A percentile compares a stretch with the other conserved stretches of the same genome.
phyloP scores from a whole-genome alignment of 2,888 invertebrate genomes.

The Agrochola litura region DNA sequence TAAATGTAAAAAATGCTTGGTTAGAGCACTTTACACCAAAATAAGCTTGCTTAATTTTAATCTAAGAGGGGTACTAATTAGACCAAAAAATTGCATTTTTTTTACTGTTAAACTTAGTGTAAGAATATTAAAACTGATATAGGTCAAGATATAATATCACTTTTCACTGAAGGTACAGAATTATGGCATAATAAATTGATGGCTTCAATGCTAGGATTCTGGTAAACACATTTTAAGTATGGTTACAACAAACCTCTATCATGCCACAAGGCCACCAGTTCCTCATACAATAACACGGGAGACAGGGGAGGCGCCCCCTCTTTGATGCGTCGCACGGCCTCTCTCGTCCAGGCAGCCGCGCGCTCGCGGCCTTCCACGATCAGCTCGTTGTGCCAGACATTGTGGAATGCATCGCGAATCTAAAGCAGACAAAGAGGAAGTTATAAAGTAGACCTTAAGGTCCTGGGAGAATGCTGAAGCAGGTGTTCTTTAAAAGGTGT shows the following conservation, averaged over 20 bases:
- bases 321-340: slow-evolving; percentile 78
- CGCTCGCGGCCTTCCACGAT: slow-evolving; percentile 80
- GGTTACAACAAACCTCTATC: slow-evolving; percentile 79
- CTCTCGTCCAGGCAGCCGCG: slow-evolving; percentile 79
- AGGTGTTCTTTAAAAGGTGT: background rate
- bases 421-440: slow-evolving; percentile 51
- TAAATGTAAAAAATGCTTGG: too few relatives aligned
- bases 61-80: too few relatives aligned
- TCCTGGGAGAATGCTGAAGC: background rate
- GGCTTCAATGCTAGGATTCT: background rate
- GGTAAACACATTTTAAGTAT: background rate
- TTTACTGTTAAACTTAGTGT: too few relatives aligned
- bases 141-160: too few relatives aligned
- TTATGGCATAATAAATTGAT: background rate
- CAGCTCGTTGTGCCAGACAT: slow-evolving; percentile 85
- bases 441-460: background rate
- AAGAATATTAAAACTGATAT: too few relatives aligned
- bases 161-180: too few relatives aligned
- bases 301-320: slow-evolving; percentile 86
- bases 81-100: too few relatives aligned
- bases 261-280: slow-evolving; percentile 82
- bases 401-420: slow-evolving; percentile 79
- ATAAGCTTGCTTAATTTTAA: too few relatives aligned
- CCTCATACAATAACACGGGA: slow-evolving; percentile 82
- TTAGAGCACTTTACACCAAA: too few relatives aligned